Base-by-base conservation (phyloP, 2,888 invertebrate species). In the Crepidodera aurea region DNA sequence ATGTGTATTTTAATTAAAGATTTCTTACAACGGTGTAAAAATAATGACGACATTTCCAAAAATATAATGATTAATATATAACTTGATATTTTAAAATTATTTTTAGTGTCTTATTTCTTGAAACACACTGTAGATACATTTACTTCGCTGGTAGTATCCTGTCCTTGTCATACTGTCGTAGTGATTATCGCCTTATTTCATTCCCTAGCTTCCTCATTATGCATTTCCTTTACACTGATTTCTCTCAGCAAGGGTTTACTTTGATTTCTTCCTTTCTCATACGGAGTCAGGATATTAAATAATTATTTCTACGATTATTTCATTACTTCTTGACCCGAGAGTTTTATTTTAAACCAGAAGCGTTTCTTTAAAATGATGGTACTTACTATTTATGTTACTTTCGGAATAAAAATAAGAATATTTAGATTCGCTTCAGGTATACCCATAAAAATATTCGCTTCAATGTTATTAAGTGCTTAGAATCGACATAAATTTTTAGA, bases 141-240 rank as follows among this genome's bases (percentile, higher is more conserved):
- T 29, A 57, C 46, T 46, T 51, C 42, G 40, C 48, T 44, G 57
- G 51, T 62, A 48, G 60, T 62, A 56, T 67, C 64, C 68, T 64
- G 67, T 71, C 72, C 68, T 71, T 64, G 61, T 71, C 68, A 60
- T 60, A 59, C 60, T 51, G 51, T 51, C 53, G 57, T 50, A 22
- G 55, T 58, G 58, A 64, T 67, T 69, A 64, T 68, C 69, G 69
- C 69, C 69, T 69, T 69, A 67, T 71, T 69, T 66, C 72, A 66
- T 73, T 75, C 75, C 71, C 75, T 73, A 67, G 73, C 75, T 79
- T 79, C 79, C 79, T 79, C 79, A 79, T 79, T 79, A 79, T 71
- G 72, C 69, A 77, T 76, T 79, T 79, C 79, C 79, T 79, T 78
- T 74, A 71, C 71, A 72, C 70, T 66, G 71, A 70, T 73, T 71